These are phyloP conservation scores for Galeruca laticollis DNA, from an alignment of 2,888 invertebrate species.

Conservation along the genomic window DNA sequence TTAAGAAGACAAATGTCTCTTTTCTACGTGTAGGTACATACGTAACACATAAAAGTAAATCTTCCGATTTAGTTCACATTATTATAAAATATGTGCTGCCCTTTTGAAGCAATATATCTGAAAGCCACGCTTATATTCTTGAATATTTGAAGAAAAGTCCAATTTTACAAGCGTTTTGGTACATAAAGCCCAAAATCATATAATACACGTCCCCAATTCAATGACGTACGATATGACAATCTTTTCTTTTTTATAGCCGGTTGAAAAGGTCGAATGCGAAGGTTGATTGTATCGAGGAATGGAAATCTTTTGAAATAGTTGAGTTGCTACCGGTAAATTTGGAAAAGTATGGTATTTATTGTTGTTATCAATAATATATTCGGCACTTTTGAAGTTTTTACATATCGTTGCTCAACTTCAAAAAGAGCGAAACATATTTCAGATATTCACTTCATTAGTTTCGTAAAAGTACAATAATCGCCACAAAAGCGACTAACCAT, in stretches of 20 bases:
- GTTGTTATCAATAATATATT: conserved; percentile 20
- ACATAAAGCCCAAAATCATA: conserved; percentile 34
- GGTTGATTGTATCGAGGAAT: conserved; percentile 24
- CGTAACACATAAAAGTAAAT: conserved; percentile 6
- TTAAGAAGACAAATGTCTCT: too few species aligned
- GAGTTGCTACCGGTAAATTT: conserved; percentile 22
- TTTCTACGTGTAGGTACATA: not conserved
- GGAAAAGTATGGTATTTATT: conserved; percentile 23
- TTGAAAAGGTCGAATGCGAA: conserved; percentile 26
- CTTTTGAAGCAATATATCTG: conserved; percentile 20
- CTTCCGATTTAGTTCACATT: conserved; percentile 13
- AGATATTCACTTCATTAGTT: too few species aligned
- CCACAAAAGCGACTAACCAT: too few species aligned
- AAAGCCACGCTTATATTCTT: conserved; percentile 14
- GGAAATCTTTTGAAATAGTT: conserved; percentile 14
- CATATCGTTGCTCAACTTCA: not conserved
- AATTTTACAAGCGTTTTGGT: conserved; percentile 35
- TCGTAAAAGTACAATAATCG: too few species aligned
- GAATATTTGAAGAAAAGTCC: conserved; percentile 32
- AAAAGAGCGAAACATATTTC: too few species aligned
- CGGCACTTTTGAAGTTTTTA: not conserved
- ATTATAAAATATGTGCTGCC: conserved; percentile 21
- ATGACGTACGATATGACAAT: conserved; percentile 32
- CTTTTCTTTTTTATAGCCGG: conserved; percentile 29
- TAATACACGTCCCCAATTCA: conserved; percentile 32